Conservation (phyloP, 2,797 vertebrate genomes). For the Hafferia zeledoni region DNA sequence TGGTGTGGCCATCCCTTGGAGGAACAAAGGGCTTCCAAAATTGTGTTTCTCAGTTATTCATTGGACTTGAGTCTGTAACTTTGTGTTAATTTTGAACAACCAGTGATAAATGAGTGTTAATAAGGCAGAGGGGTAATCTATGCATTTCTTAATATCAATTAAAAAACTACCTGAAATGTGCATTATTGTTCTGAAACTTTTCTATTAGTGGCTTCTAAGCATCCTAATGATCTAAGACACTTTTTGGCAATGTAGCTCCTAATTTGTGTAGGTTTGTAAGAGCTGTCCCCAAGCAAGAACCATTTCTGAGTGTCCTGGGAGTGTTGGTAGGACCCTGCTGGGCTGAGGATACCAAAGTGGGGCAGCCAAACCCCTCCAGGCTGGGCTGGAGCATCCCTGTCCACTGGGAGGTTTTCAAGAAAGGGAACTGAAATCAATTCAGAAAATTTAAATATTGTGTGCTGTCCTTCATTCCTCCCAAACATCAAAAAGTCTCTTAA, state of each 20-base stretch:
- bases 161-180: no score
- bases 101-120: background rate
- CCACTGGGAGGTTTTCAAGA: background rate
- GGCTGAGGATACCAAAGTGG: background rate
- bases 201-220: background rate
- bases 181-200: background rate
- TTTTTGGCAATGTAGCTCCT: background rate
- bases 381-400: background rate
- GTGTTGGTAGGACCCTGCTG: background rate
- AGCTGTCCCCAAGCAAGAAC: background rate
- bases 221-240: background rate
- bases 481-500: background rate
- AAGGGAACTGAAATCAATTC: background rate
- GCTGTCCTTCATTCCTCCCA: background rate
- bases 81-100: background rate
- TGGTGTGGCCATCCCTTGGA: background rate
- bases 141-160: background rate
- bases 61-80: background rate
- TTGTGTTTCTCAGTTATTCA: background rate
- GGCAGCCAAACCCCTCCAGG: background rate
- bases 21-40: background rate
- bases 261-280: background rate
- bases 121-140: background rate
- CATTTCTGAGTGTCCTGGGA: background rate
- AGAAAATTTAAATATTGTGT: background rate